Conservation (phyloP, 1,140 invertebrate species). For the Lycorma delicatula region DNA sequence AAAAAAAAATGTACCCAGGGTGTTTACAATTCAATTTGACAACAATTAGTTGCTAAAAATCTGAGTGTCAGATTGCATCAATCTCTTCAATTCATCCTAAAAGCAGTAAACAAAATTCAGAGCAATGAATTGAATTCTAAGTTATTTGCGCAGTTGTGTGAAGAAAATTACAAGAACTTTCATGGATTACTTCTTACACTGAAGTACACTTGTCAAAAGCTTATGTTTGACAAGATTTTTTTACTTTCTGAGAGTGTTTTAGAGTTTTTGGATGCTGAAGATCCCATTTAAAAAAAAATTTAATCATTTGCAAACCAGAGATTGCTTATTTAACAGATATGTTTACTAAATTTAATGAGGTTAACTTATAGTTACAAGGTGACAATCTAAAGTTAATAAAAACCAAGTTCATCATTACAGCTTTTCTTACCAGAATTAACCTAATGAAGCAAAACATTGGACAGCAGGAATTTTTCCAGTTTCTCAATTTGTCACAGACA, state of each 20-base stretch:
- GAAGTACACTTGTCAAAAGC: slow-evolving; percentile 34
- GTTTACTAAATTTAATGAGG: slow-evolving; percentile 28
- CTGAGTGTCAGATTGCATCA: no score
- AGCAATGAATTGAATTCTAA: no score
- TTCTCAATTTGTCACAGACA: slow-evolving; percentile 28
- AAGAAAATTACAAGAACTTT: slow-evolving; percentile 37
- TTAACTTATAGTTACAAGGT: slow-evolving; percentile 26
- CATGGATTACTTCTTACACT: slow-evolving; percentile 33
- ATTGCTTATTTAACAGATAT: slow-evolving; percentile 30
- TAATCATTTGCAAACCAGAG: slow-evolving; percentile 24
- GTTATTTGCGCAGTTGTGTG: no score
- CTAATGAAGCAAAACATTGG: slow-evolving; percentile 29
- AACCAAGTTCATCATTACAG: slow-evolving; percentile 20
- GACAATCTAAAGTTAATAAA: slow-evolving; percentile 29
- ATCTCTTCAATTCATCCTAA: no score
- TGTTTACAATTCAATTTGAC: no score
- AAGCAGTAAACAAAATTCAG: no score
- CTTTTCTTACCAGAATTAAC: slow-evolving; percentile 21
- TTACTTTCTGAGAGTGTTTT: slow-evolving; percentile 28
- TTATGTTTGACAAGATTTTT: slow-evolving; percentile 31
- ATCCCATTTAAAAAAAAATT: slow-evolving; percentile 22
- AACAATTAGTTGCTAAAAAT: no score
- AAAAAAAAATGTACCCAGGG: no score
- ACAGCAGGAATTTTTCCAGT: no score
- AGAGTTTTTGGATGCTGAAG: slow-evolving; percentile 28